Conservation (phyloP, 1,140 invertebrate genomes). For the Acyrthosiphon pisum region DNA sequence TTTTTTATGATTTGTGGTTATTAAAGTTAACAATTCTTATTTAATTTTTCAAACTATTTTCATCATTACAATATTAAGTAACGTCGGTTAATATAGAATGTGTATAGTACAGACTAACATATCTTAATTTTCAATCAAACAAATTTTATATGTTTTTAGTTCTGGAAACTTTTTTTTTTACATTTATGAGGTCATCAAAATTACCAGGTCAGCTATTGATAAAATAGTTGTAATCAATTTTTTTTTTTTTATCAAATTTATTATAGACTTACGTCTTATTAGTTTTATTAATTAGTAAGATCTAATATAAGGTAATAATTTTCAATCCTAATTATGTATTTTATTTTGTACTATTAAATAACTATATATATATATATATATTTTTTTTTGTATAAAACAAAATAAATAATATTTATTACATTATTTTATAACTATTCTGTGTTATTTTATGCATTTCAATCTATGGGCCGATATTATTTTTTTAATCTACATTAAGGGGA, state of each 20-base stretch:
- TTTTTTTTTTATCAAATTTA: neutral
- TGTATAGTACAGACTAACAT: slow-evolving; percentile 34
- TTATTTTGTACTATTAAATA: slow-evolving; percentile 55
- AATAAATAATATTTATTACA: slow-evolving; percentile 51
- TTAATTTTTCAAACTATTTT: neutral
- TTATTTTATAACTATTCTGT: slow-evolving; percentile 42
- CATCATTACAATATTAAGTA: neutral
- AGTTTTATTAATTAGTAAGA: slow-evolving; percentile 42
- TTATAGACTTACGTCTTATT: neutral
- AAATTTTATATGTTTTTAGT: neutral
- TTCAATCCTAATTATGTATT: slow-evolving; percentile 48
- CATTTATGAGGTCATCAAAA: neutral
- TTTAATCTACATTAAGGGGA: neutral
- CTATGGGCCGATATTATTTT: neutral
- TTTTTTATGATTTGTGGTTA: slow-evolving; percentile 15
- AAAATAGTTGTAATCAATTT: neutral
- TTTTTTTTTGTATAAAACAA: slow-evolving; percentile 52
- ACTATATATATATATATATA: slow-evolving; percentile 41
- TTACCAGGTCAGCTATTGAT: neutral
- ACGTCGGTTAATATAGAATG: neutral
- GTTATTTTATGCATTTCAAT: neutral
- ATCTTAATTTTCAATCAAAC: neutral
- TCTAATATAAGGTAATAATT: slow-evolving; percentile 22
- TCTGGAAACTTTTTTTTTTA: neutral
- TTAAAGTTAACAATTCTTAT: neutral